Base-by-base conservation (phyloP, 1,140 invertebrate species). In the Lycorma delicatula region DNA sequence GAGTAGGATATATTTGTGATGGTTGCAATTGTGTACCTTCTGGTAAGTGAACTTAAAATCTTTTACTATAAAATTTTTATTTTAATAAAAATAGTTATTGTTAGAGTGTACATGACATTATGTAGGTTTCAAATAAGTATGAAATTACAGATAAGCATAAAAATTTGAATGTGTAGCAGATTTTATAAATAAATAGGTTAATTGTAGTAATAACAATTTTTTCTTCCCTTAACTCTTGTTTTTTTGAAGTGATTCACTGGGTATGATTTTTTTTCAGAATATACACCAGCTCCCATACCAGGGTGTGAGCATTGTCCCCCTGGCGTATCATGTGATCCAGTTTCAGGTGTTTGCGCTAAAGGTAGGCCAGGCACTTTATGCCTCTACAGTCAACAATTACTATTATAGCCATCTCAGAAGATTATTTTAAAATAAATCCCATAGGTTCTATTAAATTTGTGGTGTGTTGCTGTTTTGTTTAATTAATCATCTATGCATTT, bases 321-420 rank as follows among this genome's bases (percentile, higher is more conserved):
- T 29, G 87, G 86, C 55, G 79, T 82, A 22, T 75, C 77, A 18
- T 91, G 88, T 62, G 83, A 90, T 72, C 79, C 81, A 34, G 76
- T 79, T 47, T 87, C 85, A 6, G 85, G 85, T 18, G 84, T 81
- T 51, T 91, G 88, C 70, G 79, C 86, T 60, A 82, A 86, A 83
- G 87, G 88, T 86, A 80, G 76, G 79, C 79, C 47, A 29, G 53
- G 28, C 13, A 41, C n/a, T 36, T 56, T 57, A 59, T 53, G n/a
- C 1, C 54, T 50, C 31, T 18, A 25, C 22, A 48, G 53, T 29
- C 22, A 25, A 16, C 22, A n/a, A n/a, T n/a, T n/a, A n/a, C n/a
- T n/a, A n/a, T n/a, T n/a, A 48, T 47, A 6, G 29, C 11, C 2
- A 54, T 20, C 28, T n/a, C 7, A 16, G 27, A 53, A 56, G 27